Conservation (phyloP, 1,140 invertebrate genomes). For the Philopotamus ludificatus region DNA sequence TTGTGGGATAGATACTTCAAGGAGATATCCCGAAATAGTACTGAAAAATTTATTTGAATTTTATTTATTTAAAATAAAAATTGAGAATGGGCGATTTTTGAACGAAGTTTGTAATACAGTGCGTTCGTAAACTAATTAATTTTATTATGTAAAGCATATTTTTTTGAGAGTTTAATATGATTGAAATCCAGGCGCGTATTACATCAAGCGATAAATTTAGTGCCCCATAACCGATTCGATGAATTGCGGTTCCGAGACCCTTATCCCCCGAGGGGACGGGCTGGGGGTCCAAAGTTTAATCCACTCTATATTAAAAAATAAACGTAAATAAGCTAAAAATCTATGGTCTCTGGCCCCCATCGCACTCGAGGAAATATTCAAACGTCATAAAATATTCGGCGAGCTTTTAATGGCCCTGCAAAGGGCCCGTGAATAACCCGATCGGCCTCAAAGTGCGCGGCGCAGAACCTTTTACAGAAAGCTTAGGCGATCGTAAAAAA, state of each 20-base stretch:
- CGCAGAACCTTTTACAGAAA: constrained; percentile 37
- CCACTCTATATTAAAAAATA: neutral
- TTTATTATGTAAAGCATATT: neutral
- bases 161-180: neutral
- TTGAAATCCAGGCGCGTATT: neutral
- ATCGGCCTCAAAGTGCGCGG: constrained; percentile 37
- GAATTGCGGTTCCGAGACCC: no score
- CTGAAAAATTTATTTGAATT: neutral
- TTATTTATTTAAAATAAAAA: neutral
- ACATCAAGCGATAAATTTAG: neutral
- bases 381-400: constrained; percentile 30
- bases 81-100: neutral
- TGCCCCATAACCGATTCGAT: neutral
- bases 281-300: neutral
- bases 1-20: neutral
- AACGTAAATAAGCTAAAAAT: neutral
- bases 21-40: neutral
- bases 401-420: constrained; percentile 32
- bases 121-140: no score
- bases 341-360: constrained; percentile 16
- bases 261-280: no score
- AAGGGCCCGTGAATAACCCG: constrained; percentile 37
- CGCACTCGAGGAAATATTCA: constrained; percentile 32
- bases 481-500: constrained; percentile 40
- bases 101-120: no score